phyloP scores from a whole-genome alignment of 2,113 vertebrate species.

The Melospiza georgiana region DNA sequence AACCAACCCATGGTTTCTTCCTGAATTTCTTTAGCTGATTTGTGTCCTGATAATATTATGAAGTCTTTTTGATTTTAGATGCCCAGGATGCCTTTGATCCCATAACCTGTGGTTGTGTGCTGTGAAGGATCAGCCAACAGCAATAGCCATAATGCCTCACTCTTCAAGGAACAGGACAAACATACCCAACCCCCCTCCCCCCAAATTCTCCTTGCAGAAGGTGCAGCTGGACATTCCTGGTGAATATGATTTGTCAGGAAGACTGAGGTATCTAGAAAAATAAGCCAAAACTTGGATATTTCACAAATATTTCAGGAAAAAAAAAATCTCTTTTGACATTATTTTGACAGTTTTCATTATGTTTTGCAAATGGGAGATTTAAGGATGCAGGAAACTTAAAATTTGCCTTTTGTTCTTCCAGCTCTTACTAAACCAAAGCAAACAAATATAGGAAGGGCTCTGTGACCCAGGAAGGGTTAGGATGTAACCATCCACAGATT shows the following conservation, averaged over 20 bases:
- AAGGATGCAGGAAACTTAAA: not conserved
- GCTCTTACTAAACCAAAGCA: not conserved
- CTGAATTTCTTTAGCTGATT: not conserved
- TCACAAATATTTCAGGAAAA: not conserved
- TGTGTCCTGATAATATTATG: not conserved
- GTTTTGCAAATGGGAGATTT: not conserved
- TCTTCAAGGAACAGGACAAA: not conserved
- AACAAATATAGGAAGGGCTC: not conserved
- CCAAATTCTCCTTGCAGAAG: not conserved
- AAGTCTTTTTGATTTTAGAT: not conserved
- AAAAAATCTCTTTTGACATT: not conserved
- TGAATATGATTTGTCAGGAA: not conserved
- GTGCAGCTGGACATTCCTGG: not conserved
- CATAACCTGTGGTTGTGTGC: not conserved
- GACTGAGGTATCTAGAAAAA: not conserved
- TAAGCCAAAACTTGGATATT: not conserved
- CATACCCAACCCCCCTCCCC: not conserved
- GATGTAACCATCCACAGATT: not conserved
- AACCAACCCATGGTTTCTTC: not conserved
- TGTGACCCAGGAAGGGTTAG: not conserved
- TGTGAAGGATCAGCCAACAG: not conserved
- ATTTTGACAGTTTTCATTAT: not conserved
- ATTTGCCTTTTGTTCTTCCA: not conserved
- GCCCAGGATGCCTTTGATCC: not conserved
- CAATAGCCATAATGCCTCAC: not conserved